These are phyloP conservation scores for Mantis religiosa DNA, from an alignment of 2,888 invertebrate genomes.

Conservation along the genomic window DNA sequence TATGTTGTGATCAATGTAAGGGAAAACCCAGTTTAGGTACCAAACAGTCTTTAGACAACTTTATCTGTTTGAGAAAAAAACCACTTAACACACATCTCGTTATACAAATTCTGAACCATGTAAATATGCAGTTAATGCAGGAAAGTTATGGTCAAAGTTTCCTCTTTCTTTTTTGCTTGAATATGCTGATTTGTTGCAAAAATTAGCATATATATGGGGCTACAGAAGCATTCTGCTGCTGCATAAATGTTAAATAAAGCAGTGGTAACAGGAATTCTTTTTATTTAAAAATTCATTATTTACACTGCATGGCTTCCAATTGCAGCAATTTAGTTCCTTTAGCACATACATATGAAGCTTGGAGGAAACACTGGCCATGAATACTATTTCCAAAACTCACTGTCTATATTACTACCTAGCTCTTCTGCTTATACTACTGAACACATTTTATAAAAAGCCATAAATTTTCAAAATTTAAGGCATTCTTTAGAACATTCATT, in stretches of 20 bases:
- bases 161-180: not conserved
- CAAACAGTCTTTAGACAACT: not conserved
- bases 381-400: not conserved
- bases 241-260: not conserved
- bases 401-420: not conserved
- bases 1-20: no score
- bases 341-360: not conserved
- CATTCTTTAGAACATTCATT: not conserved
- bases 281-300: not conserved
- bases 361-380: not conserved
- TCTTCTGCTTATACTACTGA: not conserved
- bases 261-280: not conserved
- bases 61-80: no score
- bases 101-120: not conserved
- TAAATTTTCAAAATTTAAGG: not conserved
- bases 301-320: not conserved
- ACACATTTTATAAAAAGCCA: not conserved
- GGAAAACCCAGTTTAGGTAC: not conserved
- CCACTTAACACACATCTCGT: not conserved
- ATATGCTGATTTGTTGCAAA: not conserved
- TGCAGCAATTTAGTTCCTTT: not conserved
- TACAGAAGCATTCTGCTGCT: not conserved
- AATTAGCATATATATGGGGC: not conserved
- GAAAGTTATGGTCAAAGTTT: not conserved
- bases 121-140: not conserved